Evolutionary conservation across 2,113 vertebrate species (phyloP), one percentile per base, ranked within the genome.

Genomic region (Chlorodrepanis virens): DNA sequence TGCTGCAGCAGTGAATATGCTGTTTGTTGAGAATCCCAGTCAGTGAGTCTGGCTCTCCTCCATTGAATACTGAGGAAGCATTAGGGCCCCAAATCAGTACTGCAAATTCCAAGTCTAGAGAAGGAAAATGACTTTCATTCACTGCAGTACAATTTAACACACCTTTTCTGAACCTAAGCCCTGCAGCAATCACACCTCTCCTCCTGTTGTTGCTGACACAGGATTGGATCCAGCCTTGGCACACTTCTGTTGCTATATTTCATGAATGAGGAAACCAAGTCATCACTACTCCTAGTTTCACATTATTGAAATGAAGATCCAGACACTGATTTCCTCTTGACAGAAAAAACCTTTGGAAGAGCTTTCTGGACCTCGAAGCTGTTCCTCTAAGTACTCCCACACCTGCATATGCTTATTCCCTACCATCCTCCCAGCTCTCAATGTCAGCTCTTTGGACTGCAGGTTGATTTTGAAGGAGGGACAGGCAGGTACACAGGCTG

Each of bases 281-380:
- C 19, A 50, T 24, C n/a, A 20, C 8, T 84, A 3, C 4, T 93
- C 24, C 65, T 39, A 15, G 35, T 68, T 87, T 82, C 61, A 50
- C 6, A 16, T 11, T 65, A 5, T 65, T 79, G 37, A 69, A 81
- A 76, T 39, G 27, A 74, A 47, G 39, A 78, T 63, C 25, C 56
- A 70, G 27, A 60, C 1, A 2, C 6, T 75, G 27, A 84, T 75
- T 94, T 78, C 40, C 44, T 71, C n/a, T 89, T 83, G 53, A 28
- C 22, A 56, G 5, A 4, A 74, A 79, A 78, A 60, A 31, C 19
- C 14, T 60, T 63, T 52, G 40, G 56, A 84, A 71, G n/a, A 82
- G 6, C 18, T 12, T 68, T 86, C 29, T 60, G 28, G 40, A 75
- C 9, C 3, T 25, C 0, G 0, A 53, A 87, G 22, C 14, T 47